phyloP scores from a whole-genome alignment of 2,888 invertebrate species.

The Catotricha subobsoleta region DNA sequence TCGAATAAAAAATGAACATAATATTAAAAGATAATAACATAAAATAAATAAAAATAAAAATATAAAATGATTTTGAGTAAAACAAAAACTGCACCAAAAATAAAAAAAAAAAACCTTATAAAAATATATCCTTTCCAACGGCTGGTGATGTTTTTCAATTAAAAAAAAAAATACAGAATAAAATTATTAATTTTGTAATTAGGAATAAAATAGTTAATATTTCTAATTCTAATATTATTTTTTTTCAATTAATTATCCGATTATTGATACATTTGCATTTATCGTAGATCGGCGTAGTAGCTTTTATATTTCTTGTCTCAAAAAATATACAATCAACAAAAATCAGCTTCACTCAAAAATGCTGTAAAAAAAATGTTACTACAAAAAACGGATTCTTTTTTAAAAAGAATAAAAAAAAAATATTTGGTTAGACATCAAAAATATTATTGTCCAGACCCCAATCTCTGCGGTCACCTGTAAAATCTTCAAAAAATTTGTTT shows the following conservation, averaged over 20 bases:
- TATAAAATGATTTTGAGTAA: background rate
- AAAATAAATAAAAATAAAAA: background rate
- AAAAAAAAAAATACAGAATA: background rate
- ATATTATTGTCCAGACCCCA: slow-evolving; percentile 4
- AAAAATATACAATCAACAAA: no score
- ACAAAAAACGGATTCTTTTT: background rate
- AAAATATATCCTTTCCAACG: background rate
- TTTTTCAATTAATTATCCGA: no score
- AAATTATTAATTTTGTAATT: background rate
- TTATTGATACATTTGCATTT: slow-evolving; percentile 8
- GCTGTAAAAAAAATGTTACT: slow-evolving; percentile 4
- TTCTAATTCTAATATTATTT: background rate
- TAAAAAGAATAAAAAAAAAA: background rate
- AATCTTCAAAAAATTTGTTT: no score
- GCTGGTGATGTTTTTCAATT: background rate
- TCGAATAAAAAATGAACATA: background rate
- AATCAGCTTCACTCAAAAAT: slow-evolving; percentile 5
- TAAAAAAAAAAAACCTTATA: background rate
- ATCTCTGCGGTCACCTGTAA: slow-evolving; percentile 3
- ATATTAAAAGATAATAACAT: background rate
- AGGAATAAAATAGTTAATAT: background rate
- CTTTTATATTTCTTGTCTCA: no score
- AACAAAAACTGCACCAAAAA: no score
- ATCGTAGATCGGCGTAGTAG: no score
- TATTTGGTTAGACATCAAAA: slow-evolving; percentile 4